Percentiles rank a stretch among this genome's conserved stretches.
phyloP scores from a whole-genome alignment of 2,888 invertebrate species.

The Euproctis similis region DNA sequence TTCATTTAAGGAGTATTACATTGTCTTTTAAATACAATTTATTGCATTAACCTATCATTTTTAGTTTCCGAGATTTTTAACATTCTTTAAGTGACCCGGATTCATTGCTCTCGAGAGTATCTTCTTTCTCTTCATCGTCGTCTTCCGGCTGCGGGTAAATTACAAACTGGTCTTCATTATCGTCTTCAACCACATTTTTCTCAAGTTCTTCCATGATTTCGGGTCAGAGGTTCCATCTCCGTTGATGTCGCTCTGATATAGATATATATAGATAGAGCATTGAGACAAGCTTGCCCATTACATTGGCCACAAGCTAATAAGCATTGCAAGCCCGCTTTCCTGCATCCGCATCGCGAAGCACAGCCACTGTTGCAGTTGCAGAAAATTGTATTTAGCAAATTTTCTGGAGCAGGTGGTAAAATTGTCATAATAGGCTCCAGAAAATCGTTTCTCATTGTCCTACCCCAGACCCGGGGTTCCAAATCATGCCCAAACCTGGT shows the following conservation, averaged over 20 bases:
- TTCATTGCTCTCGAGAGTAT: no score
- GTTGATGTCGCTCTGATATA: conserved; percentile 4
- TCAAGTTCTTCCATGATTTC: conserved; percentile 16
- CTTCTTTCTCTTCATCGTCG: conserved; percentile 18
- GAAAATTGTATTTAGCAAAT: conserved; percentile 21
- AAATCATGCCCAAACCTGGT: conserved; percentile 2
- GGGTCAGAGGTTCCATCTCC: conserved; percentile 9
- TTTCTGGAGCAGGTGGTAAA: conserved; percentile 6
- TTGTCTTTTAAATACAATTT: no score
- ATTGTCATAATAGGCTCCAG: conserved; percentile 24
- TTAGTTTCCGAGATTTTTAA: no score
- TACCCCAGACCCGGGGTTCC: conserved; percentile 15
- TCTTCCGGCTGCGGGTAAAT: conserved; percentile 16
- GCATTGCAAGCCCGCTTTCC: conserved; percentile 17
- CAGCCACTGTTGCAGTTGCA: conserved; percentile 11
- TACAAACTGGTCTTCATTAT: conserved; percentile 17
- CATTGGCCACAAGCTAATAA: conserved; percentile 10
- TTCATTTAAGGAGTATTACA: no score
- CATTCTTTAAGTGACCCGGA: no score
- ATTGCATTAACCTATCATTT: no score
- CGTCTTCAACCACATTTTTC: conserved; percentile 19
- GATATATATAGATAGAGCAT: no score
- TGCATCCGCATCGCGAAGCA: conserved; percentile 10
- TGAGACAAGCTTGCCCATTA: conserved; percentile 13
- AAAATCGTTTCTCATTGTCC: conserved; percentile 25